phyloP scores from a whole-genome alignment of 2,888 invertebrate genomes.

The Cantharis nigra region DNA sequence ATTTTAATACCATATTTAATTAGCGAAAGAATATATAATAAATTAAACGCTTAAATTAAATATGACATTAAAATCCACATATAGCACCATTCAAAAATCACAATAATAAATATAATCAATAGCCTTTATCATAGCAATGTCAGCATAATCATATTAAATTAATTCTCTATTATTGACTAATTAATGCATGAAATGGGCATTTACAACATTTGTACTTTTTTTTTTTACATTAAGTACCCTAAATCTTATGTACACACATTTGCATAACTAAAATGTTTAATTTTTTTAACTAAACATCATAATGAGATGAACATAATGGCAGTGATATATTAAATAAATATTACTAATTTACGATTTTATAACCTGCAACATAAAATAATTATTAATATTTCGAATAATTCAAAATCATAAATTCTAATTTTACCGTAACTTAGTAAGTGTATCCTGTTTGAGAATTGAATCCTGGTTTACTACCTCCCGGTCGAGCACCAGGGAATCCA shows the following conservation, averaged over 20 bases:
- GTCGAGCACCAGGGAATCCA: conserved; percentile 36
- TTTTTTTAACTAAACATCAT: neutral
- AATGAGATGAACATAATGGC: conserved; percentile 12
- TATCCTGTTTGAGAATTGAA: conserved; percentile 57
- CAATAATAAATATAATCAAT: conserved; percentile 17
- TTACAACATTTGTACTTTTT: neutral
- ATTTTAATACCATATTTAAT: neutral
- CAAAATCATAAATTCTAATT: neutral
- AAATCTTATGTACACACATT: neutral
- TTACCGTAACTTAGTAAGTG: conserved; percentile 50
- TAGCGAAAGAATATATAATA: neutral
- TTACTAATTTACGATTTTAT: conserved; percentile 1
- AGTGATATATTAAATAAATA: conserved; percentile 23
- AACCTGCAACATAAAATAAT: conserved; percentile 4
- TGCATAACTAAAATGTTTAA: neutral
- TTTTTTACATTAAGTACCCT: neutral
- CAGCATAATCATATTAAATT: conserved; percentile 20
- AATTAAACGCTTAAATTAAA: neutral
- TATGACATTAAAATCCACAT: conserved; percentile 1
- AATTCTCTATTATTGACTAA: conserved; percentile 1
- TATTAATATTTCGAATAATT: neutral
- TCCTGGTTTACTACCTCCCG: conserved; percentile 51
- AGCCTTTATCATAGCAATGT: conserved; percentile 34
- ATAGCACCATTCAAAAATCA: conserved; percentile 31
- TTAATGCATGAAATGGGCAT: neutral